Evolutionary conservation across 2,888 invertebrate species (phyloP).

Genomic region (Harpalus rubripes): DNA sequence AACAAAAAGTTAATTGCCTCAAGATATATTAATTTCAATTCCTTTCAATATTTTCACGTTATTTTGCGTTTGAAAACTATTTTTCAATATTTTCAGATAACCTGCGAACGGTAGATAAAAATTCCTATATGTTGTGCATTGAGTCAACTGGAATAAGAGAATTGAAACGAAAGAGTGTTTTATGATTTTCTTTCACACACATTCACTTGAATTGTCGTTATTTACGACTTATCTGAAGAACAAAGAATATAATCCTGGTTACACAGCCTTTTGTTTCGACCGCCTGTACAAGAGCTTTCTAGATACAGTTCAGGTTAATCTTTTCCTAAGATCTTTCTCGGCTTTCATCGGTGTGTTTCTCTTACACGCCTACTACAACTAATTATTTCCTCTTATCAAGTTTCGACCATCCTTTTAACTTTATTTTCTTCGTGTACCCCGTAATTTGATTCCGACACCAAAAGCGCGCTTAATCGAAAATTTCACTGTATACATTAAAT

Average conservation of each 20-base stretch:
- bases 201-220: conserved; percentile 11
- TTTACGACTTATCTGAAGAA: conserved; percentile 15
- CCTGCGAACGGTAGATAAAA: neutral
- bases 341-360: conserved; percentile 36
- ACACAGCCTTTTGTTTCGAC: conserved; percentile 41
- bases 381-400: conserved; percentile 48
- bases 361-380: conserved; percentile 30
- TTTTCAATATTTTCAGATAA: neutral
- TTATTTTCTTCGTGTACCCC: conserved; percentile 20
- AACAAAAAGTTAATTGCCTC: no score
- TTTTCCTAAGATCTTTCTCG: conserved; percentile 34
- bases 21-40: neutral
- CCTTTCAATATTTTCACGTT: neutral
- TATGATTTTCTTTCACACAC: conserved; percentile 15
- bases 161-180: neutral
- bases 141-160: neutral
- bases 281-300: neutral
- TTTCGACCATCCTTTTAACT: conserved; percentile 34
- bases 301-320: conserved; percentile 25
- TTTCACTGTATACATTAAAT: conserved; percentile 8
- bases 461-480: conserved; percentile 39
- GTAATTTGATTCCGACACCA: conserved; percentile 30
- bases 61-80: neutral
- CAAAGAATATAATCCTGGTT: conserved; percentile 38
- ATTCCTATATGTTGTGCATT: neutral